Conservation (phyloP, 2,888 invertebrate genomes). For the Spicauda simplicius region DNA sequence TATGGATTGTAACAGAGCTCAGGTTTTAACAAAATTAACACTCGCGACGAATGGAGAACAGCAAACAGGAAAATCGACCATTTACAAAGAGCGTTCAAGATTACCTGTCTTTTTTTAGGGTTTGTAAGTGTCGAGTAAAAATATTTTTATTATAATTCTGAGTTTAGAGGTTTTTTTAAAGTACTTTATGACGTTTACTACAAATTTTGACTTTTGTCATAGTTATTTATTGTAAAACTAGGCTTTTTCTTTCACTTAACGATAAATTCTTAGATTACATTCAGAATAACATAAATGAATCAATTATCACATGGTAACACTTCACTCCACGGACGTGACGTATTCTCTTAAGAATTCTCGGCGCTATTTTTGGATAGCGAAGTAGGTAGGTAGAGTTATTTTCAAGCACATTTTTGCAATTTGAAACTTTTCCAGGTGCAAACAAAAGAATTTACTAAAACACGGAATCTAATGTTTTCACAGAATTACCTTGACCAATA, state of each 20-base stretch:
- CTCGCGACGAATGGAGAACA: constrained; percentile 78
- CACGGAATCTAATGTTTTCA: constrained; percentile 9
- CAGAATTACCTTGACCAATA: not conserved
- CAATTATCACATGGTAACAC: constrained; percentile 55
- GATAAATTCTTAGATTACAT: constrained; percentile 19
- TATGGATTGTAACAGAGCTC: constrained; percentile 71
- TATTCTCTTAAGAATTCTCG: constrained; percentile 52
- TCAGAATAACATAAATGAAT: constrained; percentile 32
- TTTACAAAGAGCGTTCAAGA: constrained; percentile 73
- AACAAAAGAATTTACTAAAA: constrained; percentile 37
- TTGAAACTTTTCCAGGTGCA: constrained; percentile 73
- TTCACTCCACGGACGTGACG: constrained; percentile 65
- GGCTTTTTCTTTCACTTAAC: constrained; percentile 36
- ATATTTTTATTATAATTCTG: constrained; percentile 12
- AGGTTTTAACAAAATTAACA: constrained; percentile 72
- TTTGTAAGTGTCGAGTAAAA: constrained; percentile 8
- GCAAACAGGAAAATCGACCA: constrained; percentile 84
- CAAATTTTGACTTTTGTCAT: not conserved
- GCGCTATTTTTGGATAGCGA: constrained; percentile 81
- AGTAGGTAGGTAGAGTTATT: constrained; percentile 72
- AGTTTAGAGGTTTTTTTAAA: not conserved
- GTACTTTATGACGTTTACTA: not conserved
- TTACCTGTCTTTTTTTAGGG: constrained; percentile 42
- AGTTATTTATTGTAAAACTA: constrained; percentile 39
- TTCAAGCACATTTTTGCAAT: constrained; percentile 80